phyloP scores from a whole-genome alignment of 2,113 vertebrate genomes.

The Nycticebus coucang region DNA sequence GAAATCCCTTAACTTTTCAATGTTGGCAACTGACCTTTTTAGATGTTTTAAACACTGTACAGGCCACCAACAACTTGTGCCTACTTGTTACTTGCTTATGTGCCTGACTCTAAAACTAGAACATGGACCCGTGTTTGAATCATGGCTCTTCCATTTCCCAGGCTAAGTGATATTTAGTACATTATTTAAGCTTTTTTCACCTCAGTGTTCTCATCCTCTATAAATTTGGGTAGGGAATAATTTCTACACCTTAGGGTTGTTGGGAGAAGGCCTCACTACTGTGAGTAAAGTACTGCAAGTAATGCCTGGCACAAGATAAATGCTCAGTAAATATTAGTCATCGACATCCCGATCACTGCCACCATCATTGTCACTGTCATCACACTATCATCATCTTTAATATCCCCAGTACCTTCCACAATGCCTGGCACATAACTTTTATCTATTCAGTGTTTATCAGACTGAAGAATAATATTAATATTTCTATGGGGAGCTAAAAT shows the following conservation, averaged over 20 bases:
- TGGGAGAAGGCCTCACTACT: neutral
- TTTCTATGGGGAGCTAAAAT: neutral
- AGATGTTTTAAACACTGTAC: neutral
- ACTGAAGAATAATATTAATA: neutral
- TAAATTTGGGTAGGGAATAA: neutral
- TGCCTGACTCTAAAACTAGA: neutral
- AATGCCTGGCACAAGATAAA: no score
- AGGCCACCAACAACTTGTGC: neutral
- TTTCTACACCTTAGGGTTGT: neutral
- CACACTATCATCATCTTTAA: neutral
- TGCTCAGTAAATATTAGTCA: neutral
- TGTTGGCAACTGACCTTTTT: neutral
- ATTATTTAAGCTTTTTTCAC: neutral
- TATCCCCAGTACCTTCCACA: neutral
- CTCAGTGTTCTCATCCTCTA: neutral
- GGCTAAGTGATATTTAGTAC: neutral
- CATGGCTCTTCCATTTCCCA: neutral
- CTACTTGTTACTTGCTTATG: neutral
- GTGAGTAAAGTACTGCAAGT: neutral
- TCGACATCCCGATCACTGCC: neutral
- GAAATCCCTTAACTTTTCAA: neutral
- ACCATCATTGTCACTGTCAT: neutral
- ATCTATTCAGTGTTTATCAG: neutral
- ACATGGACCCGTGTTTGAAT: neutral
- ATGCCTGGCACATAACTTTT: neutral